Conservation (phyloP, 2,888 invertebrate species). For the Melanotus villosus region DNA sequence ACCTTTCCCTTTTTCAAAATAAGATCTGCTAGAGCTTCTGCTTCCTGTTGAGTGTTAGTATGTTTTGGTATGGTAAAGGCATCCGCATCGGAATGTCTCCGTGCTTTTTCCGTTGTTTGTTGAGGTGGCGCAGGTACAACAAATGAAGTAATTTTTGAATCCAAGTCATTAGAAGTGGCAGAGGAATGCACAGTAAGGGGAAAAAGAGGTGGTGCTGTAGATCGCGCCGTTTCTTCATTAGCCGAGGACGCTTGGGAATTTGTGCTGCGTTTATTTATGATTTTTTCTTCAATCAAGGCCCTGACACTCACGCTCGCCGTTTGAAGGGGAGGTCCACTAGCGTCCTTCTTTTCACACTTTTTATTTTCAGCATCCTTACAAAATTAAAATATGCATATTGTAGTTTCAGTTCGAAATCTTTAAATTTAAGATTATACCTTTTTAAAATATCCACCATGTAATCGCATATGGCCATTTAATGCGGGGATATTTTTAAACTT, state of each 20-base stretch:
- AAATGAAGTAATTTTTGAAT: constrained; percentile 69
- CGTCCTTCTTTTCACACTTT: constrained; percentile 88
- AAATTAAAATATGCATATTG: no score
- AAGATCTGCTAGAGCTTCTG: constrained; percentile 84
- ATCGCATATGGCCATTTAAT: constrained; percentile 97
- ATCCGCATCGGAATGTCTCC: constrained; percentile 74
- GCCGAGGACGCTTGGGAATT: constrained; percentile 56
- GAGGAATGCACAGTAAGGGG: constrained; percentile 68
- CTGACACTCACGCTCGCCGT: constrained; percentile 94
- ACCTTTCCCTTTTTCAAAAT: constrained; percentile 79
- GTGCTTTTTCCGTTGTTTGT: constrained; percentile 67
- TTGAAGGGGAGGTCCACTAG: constrained; percentile 86
- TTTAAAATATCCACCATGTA: constrained; percentile 98
- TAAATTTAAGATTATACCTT: constrained; percentile 73
- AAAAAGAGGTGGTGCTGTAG: constrained; percentile 66
- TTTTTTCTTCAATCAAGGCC: constrained; percentile 93
- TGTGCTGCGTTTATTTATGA: constrained; percentile 86
- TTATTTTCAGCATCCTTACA: constrained; percentile 91
- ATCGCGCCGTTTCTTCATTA: constrained; percentile 54
- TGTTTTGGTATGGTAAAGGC: constrained; percentile 70
- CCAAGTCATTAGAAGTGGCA: constrained; percentile 62
- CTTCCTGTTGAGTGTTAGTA: constrained; percentile 74
- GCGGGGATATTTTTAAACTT: constrained; percentile 98
- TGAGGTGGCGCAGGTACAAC: constrained; percentile 73
- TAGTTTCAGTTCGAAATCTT: neutral